Conservation (phyloP, 2,797 vertebrate species). For the Mastacembelus armatus region DNA sequence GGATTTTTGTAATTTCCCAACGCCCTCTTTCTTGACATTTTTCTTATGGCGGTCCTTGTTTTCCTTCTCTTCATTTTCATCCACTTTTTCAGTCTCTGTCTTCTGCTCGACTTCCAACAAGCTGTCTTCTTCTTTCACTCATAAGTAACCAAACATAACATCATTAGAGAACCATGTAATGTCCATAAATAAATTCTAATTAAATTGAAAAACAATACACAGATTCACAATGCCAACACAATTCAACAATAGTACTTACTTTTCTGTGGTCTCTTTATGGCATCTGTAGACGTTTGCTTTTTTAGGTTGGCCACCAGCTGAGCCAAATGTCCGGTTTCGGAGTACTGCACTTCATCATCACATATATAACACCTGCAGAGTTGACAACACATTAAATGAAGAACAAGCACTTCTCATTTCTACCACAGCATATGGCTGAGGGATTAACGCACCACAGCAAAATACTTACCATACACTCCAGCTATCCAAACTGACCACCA, state of each 20-base stretch:
- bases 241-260: slow-evolving; percentile 78
- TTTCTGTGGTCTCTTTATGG: slow-evolving; percentile 63
- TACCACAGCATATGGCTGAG: background rate
- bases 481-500: slow-evolving; percentile 91
- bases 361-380: slow-evolving; percentile 91
- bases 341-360: slow-evolving; percentile 90
- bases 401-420: background rate
- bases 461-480: slow-evolving; percentile 93
- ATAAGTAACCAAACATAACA: slow-evolving; percentile 41
- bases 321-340: slow-evolving; percentile 85
- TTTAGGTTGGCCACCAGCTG: slow-evolving; percentile 89
- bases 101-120: slow-evolving; percentile 43
- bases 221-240: too few relatives aligned
- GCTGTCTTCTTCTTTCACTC: slow-evolving; percentile 57
- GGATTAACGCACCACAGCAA: background rate
- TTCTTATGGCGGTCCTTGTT: slow-evolving; percentile 81
- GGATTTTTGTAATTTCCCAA: slow-evolving; percentile 67
- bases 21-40: slow-evolving; percentile 75
- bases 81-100: slow-evolving; percentile 25
- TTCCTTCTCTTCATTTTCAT: slow-evolving; percentile 80
- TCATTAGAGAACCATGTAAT: background rate
- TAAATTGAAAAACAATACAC: background rate
- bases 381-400: background rate
- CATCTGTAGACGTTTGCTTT: slow-evolving; percentile 81
- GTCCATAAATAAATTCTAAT: background rate